These are phyloP conservation scores for Oceanites oceanicus DNA, from an alignment of 2,113 vertebrate species.

Conservation along the genomic window DNA sequence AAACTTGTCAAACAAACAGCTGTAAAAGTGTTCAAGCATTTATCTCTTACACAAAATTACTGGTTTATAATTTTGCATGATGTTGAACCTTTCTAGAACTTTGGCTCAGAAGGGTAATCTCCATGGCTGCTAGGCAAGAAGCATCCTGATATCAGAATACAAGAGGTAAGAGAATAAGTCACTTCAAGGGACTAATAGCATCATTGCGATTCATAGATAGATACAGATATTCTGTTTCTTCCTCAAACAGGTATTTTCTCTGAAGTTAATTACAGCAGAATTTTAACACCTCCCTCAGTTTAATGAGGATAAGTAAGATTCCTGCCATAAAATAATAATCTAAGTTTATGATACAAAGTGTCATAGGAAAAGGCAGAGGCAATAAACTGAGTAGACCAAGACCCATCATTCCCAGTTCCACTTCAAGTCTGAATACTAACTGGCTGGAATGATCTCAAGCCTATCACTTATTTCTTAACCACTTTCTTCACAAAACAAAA, in stretches of 20 bases:
- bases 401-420: background rate
- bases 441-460: background rate
- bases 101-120: background rate
- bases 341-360: background rate
- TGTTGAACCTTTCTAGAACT: background rate
- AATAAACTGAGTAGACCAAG: background rate
- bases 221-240: background rate
- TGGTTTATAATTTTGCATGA: background rate
- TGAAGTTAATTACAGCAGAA: background rate
- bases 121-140: background rate
- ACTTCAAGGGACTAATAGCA: background rate
- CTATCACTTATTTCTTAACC: background rate
- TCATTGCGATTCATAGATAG: background rate
- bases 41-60: background rate
- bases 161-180: background rate
- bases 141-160: background rate
- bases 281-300: background rate
- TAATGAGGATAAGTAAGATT: background rate
- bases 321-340: background rate
- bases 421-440: background rate
- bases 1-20: background rate
- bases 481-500: background rate
- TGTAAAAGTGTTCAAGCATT: conserved; percentile 9
- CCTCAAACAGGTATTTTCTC: background rate
- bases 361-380: background rate